Evolutionary conservation across 1,140 invertebrate species (phyloP).

Genomic region (Cataglyphis hispanica): DNA sequence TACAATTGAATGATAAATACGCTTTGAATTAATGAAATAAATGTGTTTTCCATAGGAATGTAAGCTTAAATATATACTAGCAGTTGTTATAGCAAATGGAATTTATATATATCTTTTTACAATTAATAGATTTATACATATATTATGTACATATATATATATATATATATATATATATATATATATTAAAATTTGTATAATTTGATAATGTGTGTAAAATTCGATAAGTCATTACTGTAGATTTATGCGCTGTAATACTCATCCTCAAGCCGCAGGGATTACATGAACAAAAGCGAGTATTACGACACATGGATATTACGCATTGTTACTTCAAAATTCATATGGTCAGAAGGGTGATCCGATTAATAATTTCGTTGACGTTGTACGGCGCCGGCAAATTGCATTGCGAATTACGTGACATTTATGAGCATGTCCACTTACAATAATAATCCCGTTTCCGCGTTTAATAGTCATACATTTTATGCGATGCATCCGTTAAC

Average conservation of each 20-base stretch:
- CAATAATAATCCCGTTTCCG: constrained; percentile 63
- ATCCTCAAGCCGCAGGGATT: constrained; percentile 39
- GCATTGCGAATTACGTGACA: constrained; percentile 65
- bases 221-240: constrained; percentile 8
- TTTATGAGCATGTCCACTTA: constrained; percentile 69
- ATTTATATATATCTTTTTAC: neutral
- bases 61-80: neutral
- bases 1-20: constrained; percentile 22
- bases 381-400: constrained; percentile 59
- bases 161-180: neutral
- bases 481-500: constrained; percentile 47
- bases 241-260: neutral
- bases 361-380: constrained; percentile 70
- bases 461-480: constrained; percentile 50
- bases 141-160: too few species aligned
- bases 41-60: neutral
- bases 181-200: neutral
- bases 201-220: neutral
- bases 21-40: constrained; percentile 16
- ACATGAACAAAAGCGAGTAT: constrained; percentile 50
- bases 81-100: neutral
- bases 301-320: constrained; percentile 53
- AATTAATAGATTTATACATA: neutral
- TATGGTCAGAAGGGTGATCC: constrained; percentile 59
- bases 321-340: constrained; percentile 74